A percentile compares a stretch with the other conserved stretches of the same genome.
Conservation (phyloP, 2,113 vertebrate genomes). For the Siniperca chuatsi region DNA sequence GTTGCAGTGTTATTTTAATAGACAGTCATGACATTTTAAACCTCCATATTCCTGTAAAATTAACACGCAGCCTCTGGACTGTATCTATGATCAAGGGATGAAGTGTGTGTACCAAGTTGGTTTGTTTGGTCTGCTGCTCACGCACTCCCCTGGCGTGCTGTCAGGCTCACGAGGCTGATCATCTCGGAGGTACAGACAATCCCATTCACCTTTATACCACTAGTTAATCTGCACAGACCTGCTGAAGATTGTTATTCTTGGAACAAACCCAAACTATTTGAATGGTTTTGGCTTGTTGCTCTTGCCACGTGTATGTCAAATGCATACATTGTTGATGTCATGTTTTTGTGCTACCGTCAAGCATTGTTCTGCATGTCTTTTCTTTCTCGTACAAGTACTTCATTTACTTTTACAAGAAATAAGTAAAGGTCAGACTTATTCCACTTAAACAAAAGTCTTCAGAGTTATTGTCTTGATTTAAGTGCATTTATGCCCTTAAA, state of each 20-base stretch:
- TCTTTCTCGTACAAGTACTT: background rate
- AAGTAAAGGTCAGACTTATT: background rate
- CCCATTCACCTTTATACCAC: constrained; percentile 31
- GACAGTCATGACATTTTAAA: background rate
- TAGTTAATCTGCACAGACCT: constrained; percentile 45
- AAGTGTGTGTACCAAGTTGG: background rate
- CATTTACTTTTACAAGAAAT: background rate
- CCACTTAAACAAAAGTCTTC: background rate
- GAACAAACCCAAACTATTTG: constrained; percentile 42
- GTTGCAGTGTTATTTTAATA: background rate
- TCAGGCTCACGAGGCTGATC: constrained; percentile 12
- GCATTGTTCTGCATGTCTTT: background rate
- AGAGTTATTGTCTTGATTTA: too few species aligned
- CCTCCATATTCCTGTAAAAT: background rate
- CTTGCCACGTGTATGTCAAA: background rate
- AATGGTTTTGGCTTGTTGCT: constrained; percentile 38
- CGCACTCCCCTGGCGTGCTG: background rate
- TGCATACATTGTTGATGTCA: background rate
- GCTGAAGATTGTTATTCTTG: constrained; percentile 49
- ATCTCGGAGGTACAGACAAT: background rate
- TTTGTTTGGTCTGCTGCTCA: constrained; percentile 31
- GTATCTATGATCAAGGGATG: constrained; percentile 1
- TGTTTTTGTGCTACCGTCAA: background rate
- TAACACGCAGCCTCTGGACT: background rate
- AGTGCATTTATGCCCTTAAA: too few species aligned